Base-by-base conservation (phyloP, 2,113 vertebrate genomes). In the Taxidea taxus region DNA sequence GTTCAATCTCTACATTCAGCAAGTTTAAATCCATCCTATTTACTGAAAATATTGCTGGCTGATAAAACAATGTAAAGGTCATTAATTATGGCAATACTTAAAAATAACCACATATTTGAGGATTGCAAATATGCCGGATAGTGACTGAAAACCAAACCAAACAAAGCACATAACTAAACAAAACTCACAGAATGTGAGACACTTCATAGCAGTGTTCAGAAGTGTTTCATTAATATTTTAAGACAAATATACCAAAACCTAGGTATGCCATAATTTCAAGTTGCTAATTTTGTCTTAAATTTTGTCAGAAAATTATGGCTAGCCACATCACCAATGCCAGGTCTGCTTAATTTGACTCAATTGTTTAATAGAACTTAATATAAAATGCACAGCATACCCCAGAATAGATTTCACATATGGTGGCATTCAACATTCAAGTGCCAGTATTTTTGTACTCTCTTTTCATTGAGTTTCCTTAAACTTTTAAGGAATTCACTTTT, bases 391-490 rank as follows among this genome's bases (percentile, higher is more conserved):
- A 99, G 99, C 99, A 99, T 99, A 99, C 99, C 99, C 99, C 98
- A 98, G 99, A 99, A 99, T 99, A 99, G 99, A 99, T 99, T 99
- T 99, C 99, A 99, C 99, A 99, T 99, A 99, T 99, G 99, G 99
- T 99, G 99, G 99, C 99, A 99, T 99, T 99, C 99, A 99, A 99
- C 99, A 99, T 99, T 99, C 99, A 99, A 99, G 99, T 99, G 99
- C 99, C 99, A 99, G 99, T 99, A 99, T 99, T 99, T 99, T 99
- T 99, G 99, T 99, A 99, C 99, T 99, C 99, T 99, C 99, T 99
- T 99, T 99, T 99, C 31, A n/a, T n/a, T 64, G 62, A 34, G 13
- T 68, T 68, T 68, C 64, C 34, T 68, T 68, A 68, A n/a, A 68
- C 34, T 68, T 68, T 68, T 18, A 68, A 68, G n/a, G 16, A 68